These are phyloP conservation scores for Drosophila kanekoi DNA, from an alignment of 2,888 invertebrate genomes.

Conservation along the genomic window DNA sequence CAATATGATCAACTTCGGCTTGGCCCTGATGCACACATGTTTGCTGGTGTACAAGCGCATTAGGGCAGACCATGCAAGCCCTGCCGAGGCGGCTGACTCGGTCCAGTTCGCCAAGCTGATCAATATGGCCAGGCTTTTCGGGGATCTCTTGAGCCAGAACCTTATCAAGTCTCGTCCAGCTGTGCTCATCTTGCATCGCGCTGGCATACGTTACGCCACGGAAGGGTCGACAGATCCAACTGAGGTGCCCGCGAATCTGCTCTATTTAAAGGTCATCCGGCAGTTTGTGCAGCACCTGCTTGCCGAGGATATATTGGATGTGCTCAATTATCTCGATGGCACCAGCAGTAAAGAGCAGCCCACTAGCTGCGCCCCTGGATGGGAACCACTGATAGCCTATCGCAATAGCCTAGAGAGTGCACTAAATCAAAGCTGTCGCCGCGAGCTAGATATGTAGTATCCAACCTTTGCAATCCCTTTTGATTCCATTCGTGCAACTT, in stretches of 20 bases:
- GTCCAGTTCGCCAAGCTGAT: neutral
- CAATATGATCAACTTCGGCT: neutral
- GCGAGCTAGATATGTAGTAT: too few relatives aligned
- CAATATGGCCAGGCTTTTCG: neutral
- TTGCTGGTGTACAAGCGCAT: neutral
- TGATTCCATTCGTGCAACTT: too few relatives aligned
- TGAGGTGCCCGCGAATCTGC: neutral
- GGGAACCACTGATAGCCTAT: neutral
- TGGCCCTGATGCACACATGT: neutral
- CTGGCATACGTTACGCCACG: constrained; percentile 4
- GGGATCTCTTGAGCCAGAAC: neutral
- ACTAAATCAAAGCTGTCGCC: neutral
- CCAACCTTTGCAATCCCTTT: too few relatives aligned
- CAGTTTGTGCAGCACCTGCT: neutral
- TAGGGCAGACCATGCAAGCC: neutral
- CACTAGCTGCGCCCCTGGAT: neutral
- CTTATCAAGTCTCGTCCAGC: neutral
- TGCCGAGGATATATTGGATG: neutral
- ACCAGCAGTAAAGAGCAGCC: fast-evolving
- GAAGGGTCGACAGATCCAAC: too few relatives aligned
- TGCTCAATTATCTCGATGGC: neutral
- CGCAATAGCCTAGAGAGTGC: neutral
- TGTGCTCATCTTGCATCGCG: neutral
- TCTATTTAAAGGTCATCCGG: neutral
- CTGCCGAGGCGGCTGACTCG: neutral